Base-by-base conservation (phyloP, 2,888 invertebrate genomes). In the Tryphoninae sp. region DNA sequence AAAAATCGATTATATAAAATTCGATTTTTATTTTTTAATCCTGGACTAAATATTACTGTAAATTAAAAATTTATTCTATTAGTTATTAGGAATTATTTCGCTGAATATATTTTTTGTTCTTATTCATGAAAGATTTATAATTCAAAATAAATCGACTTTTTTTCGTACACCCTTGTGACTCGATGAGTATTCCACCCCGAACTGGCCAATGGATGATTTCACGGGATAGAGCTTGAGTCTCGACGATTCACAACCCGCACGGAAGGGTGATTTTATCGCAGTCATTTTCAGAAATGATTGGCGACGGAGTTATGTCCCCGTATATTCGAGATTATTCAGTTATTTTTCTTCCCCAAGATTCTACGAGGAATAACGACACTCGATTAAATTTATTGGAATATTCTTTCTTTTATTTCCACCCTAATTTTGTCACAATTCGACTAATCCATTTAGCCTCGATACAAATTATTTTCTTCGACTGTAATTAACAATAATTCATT, bases 191-290 rank as follows among this genome's bases (percentile, higher is more conserved):
- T 2, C 33, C 2, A n/a, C 7, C 55, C 7, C 4, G 2, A 42
- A 40, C 7, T 13, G 3, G 16, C 1, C 22, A 23, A 11, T 40
- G 4, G 53, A 13, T 62, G 11, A 64, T 55, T 77, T 62, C 23
- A 62, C 55, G n/a, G 26, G 19, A 16, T 19, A 19, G 53, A 22
- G 51, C 40, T n/a, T 26, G 61, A 9, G 33, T 33, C 33, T 3
- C 33, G 6, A 45, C 26, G 26, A 22, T 26, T 61, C 26, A 33
- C 33, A 11, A 22, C 16, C 42, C 26, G 16, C 67, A 49, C 45
- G 33, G 19, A 59, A 76, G 80, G 76, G 76, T 80, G 76, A 76
- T 76, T 80, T 80, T 75, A 80, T 80, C 80, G 51, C 26, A 19
- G 51, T 65, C 71, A 80, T 72, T 77, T 80, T 72, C 61, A 72